Base-by-base conservation (phyloP, 2,113 vertebrate genomes). In the Miniopterus natalensis region DNA sequence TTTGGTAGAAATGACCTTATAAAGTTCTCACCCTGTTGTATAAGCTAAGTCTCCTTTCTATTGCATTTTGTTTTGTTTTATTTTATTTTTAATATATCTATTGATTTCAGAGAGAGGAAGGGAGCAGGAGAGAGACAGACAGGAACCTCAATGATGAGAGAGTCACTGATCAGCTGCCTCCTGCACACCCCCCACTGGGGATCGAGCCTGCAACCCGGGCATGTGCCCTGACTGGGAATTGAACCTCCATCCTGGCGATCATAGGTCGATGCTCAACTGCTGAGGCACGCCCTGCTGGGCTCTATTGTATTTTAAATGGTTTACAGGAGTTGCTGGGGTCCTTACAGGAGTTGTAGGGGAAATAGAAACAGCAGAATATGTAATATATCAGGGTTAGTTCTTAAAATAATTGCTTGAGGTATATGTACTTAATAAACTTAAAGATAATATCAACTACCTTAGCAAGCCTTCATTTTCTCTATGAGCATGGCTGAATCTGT, bases 1-100 rank as follows among this genome's bases (percentile, higher is more conserved):
- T 91, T 81, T 49, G 42, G 51, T 88, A 31, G 83, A 95, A 92
- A 95, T 61, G 49, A 81, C 27, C 61, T 81, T 55, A 90, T 77
- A 89, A 95, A 96, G 17, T 92, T 92, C 55, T 81, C n/a, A 86
- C 31, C n/a, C 17, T 21, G 6, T 73, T 65, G 29, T 74, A 12
- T 63, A 85, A 73, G 51, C 80, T 40, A 59, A 87, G 51, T 49
- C 23, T 96, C 42, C 45, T 47, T 73, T 55, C 49, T 87, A 18
- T 27, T 78, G 21, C n/a, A 80, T 84, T 36, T 36, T 36, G 36
- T 36, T 36, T 36, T 36, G 36, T 36, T 36, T 36, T 36, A 36
- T 36, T 36, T 36, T 36, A 36, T 36, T 36, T 36, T 36, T 36
- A 36, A 36, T 36, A 36, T 36, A 36, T 36, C 36, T 36, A 36